Evolutionary conservation across 1,140 invertebrate species (phyloP).

Genomic region (Bombus consobrinus): DNA sequence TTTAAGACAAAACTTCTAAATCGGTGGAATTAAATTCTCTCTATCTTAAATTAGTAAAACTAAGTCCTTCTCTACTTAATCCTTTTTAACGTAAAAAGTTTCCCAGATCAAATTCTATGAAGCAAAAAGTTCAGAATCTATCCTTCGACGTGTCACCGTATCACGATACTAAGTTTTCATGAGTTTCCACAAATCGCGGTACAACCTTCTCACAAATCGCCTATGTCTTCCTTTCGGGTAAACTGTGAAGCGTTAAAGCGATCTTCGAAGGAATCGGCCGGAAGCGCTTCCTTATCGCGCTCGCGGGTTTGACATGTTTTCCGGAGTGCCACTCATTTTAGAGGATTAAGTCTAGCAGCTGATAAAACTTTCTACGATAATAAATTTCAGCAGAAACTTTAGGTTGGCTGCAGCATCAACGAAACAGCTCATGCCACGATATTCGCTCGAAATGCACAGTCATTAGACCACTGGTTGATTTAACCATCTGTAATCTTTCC

Average conservation of each 20-base stretch:
- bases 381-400: not conserved
- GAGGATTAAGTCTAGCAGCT: not conserved
- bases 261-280: conserved; percentile 9
- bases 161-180: not conserved
- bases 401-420: not conserved
- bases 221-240: not conserved
- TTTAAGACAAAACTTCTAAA: no score
- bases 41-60: no score
- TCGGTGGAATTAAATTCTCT: no score
- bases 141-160: not conserved
- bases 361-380: conserved; percentile 22
- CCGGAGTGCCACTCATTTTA: not conserved
- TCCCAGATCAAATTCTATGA: not conserved
- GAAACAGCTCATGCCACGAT: not conserved
- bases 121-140: not conserved
- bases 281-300: conserved; percentile 21
- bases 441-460: not conserved
- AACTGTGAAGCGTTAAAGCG: not conserved
- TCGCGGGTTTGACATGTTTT: not conserved
- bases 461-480: not conserved
- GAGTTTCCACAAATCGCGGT: no score
- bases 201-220: not conserved
- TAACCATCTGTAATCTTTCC: not conserved
- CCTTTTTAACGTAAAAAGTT: no score
- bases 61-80: no score